Evolutionary conservation across 2,113 vertebrate genomes (phyloP).

Genomic region (Scortum barcoo): DNA sequence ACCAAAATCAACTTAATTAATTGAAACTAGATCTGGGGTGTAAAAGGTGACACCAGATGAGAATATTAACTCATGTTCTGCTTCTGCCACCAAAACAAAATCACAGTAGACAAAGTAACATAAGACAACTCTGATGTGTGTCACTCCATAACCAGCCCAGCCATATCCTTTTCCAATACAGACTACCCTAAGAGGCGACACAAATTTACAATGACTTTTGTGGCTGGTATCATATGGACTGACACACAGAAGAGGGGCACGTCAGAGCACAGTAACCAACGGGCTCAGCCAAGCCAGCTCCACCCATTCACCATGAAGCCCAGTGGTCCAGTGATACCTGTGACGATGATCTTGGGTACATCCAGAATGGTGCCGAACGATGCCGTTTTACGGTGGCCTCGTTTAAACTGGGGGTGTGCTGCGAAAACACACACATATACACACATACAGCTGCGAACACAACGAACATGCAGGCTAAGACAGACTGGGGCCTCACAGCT

Average conservation of each 20-base stretch:
- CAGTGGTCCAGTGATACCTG: conserved; percentile 91
- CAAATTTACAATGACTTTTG: background rate
- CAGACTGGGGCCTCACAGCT: conserved; percentile 73
- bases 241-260: conserved; percentile 84
- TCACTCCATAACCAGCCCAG: conserved; percentile 61
- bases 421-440: conserved; percentile 95
- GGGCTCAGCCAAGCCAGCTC: conserved; percentile 55
- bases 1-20: background rate
- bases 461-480: conserved; percentile 89
- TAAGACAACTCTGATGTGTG: conserved; percentile 55
- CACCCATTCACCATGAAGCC: conserved; percentile 67
- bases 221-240: conserved; percentile 83
- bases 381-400: conserved; percentile 99
- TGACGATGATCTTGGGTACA: conserved; percentile 99
- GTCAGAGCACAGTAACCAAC: conserved; percentile 52
- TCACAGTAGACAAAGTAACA: conserved; percentile 44
- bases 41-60: conserved; percentile 50
- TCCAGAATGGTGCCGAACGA: conserved; percentile 99
- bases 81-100: conserved; percentile 2
- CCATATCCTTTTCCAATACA: background rate
- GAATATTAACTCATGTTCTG: conserved; percentile 59
- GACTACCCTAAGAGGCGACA: background rate
- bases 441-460: conserved; percentile 88
- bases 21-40: background rate
- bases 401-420: conserved; percentile 95